A percentile compares a stretch with the other conserved stretches of the same genome.
These are phyloP conservation scores for Omphaloscelis lunosa DNA, from an alignment of 2,888 invertebrate genomes.

Conservation along the genomic window DNA sequence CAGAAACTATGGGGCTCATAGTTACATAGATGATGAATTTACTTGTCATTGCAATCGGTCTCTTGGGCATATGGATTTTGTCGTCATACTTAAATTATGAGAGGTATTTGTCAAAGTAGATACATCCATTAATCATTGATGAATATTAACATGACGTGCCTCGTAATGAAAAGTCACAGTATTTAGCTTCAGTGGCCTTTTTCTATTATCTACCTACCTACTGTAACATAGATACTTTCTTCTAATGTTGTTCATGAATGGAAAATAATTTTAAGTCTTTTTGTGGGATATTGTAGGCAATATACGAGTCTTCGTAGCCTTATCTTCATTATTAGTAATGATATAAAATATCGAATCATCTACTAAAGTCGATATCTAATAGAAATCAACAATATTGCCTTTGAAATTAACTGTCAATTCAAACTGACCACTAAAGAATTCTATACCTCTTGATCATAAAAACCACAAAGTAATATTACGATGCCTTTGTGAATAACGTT, in stretches of 20 bases:
- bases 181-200: not conserved
- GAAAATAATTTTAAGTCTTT: not conserved
- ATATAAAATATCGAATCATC: not conserved
- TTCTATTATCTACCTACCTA: not conserved
- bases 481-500: conserved; percentile 34
- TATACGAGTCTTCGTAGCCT: not conserved
- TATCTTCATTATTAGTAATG: not conserved
- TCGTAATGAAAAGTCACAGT: too few species aligned
- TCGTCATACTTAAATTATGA: conserved; percentile 1
- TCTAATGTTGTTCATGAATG: too few species aligned
- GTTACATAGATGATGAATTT: conserved; percentile 24
- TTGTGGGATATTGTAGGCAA: too few species aligned
- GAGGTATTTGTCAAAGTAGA: not conserved
- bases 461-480: conserved; percentile 32
- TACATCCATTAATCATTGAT: not conserved
- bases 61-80: not conserved
- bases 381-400: conserved; percentile 10
- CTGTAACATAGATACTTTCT: not conserved
- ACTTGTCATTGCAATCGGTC: conserved; percentile 25
- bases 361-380: not conserved
- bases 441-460: conserved; percentile 15
- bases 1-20: conserved; percentile 42
- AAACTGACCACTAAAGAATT: conserved; percentile 20
- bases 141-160: not conserved
- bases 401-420: conserved; percentile 10